A percentile compares a stretch with the other conserved stretches of the same genome.
Evolutionary conservation across 2,888 invertebrate genomes (phyloP).

Genomic region (Priocnemis perturbator): DNA sequence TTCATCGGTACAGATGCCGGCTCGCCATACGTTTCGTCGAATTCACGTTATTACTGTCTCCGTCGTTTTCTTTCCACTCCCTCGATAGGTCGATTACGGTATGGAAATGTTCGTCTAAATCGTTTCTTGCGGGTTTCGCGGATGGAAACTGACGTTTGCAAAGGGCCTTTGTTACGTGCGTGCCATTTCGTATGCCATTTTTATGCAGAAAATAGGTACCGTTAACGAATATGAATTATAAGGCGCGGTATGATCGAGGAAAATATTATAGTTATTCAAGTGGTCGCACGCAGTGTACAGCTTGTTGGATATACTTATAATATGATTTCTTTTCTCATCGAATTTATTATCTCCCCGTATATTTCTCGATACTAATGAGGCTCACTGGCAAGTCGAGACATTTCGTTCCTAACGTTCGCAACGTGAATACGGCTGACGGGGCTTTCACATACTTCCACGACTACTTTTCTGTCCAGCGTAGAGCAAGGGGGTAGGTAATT

Average conservation of each 20-base stretch:
- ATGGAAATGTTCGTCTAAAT: slow-evolving; percentile 21
- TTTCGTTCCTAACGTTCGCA: slow-evolving; percentile 55
- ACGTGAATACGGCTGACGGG: slow-evolving; percentile 38
- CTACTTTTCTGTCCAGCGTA: slow-evolving; percentile 58
- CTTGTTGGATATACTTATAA: neutral
- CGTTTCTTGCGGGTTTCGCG: slow-evolving; percentile 25
- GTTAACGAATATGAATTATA: no score
- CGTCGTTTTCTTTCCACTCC: slow-evolving; percentile 6
- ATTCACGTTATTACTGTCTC: slow-evolving; percentile 21
- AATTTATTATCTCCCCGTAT: no score
- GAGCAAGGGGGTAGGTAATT: slow-evolving; percentile 67
- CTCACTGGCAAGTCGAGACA: slow-evolving; percentile 13
- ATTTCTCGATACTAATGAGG: no score
- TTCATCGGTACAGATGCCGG: slow-evolving; percentile 42
- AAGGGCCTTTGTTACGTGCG: neutral
- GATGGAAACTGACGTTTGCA: slow-evolving; percentile 4
- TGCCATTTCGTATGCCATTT: no score
- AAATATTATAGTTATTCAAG: no score
- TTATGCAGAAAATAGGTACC: neutral
- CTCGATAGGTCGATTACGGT: slow-evolving; percentile 16
- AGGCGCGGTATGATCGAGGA: no score
- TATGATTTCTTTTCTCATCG: neutral
- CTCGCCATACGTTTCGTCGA: slow-evolving; percentile 10
- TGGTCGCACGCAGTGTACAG: no score
- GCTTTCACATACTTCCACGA: slow-evolving; percentile 61